These are phyloP conservation scores for Notolepis coatsorum DNA, from an alignment of 2,797 vertebrate genomes.

Conservation along the genomic window DNA sequence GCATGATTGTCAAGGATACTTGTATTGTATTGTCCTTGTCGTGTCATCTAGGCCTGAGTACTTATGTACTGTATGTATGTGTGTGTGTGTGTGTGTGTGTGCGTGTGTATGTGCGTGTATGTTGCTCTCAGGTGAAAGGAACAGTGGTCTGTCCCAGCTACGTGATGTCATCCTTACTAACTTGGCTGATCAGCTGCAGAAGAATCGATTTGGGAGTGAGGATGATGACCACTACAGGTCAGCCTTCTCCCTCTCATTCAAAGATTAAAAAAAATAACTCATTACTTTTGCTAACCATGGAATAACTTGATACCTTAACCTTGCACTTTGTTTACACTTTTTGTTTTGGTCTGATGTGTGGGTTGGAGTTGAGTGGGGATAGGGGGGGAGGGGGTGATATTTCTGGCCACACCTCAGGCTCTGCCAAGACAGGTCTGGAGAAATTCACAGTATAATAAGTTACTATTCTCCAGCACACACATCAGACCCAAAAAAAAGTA, in stretches of 20 bases:
- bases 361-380: no score
- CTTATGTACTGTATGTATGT: background rate
- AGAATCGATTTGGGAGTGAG: slow-evolving; percentile 97
- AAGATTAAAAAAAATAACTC: background rate
- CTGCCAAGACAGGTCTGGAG: no score
- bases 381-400: no score
- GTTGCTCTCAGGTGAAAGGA: slow-evolving; percentile 93
- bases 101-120: slow-evolving; percentile 14
- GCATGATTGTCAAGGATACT: no score
- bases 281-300: background rate
- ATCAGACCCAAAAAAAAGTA: no score
- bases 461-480: no score
- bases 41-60: no score
- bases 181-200: slow-evolving; percentile 94
- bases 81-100: background rate
- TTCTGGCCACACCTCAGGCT: no score
- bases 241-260: background rate
- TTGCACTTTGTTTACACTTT: no score
- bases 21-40: no score
- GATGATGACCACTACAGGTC: slow-evolving; percentile 98
- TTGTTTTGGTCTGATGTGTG: no score
- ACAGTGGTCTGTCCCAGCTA: slow-evolving; percentile 92
- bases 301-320: background rate
- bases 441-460: no score
- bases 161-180: slow-evolving; percentile 96